Evolutionary conservation across 2,888 invertebrate genomes (phyloP).

Genomic region (Acrocyrtus sp.): DNA sequence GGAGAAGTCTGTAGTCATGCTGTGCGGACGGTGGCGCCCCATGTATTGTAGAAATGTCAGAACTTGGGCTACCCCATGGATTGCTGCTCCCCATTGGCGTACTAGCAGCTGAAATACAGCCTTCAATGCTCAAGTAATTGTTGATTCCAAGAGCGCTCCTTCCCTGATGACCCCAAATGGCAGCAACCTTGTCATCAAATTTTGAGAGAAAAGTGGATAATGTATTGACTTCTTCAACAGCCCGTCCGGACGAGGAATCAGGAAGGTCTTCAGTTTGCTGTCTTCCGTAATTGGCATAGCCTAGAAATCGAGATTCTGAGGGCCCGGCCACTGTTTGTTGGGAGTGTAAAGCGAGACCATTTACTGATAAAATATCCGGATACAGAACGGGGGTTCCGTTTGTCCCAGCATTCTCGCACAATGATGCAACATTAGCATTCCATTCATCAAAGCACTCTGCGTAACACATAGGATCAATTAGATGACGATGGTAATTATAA

Average conservation of each 20-base stretch:
- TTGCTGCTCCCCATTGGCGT: slow-evolving; percentile 46
- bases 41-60: slow-evolving; percentile 33
- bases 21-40: background rate
- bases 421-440: slow-evolving; percentile 41
- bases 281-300: slow-evolving; percentile 11
- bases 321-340: background rate
- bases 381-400: slow-evolving; percentile 32
- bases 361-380: slow-evolving; percentile 16
- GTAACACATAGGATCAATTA: slow-evolving; percentile 32
- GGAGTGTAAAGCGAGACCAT: slow-evolving; percentile 20
- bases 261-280: slow-evolving; percentile 5
- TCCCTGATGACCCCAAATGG: slow-evolving; percentile 61
- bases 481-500: slow-evolving; percentile 39
- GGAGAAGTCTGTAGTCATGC: slow-evolving; percentile 13
- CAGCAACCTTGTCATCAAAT: slow-evolving; percentile 63
- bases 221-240: slow-evolving; percentile 59
- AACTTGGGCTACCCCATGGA: slow-evolving; percentile 52
- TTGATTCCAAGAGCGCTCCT: slow-evolving; percentile 16
- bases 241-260: slow-evolving; percentile 4
- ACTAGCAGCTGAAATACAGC: slow-evolving; percentile 42
- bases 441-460: slow-evolving; percentile 42
- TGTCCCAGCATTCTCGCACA: slow-evolving; percentile 31
- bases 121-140: slow-evolving; percentile 28
- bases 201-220: slow-evolving; percentile 61
- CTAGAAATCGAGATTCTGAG: slow-evolving; percentile 14